phyloP scores from a whole-genome alignment of 2,888 invertebrate species.

The Drosophila ustulata region DNA sequence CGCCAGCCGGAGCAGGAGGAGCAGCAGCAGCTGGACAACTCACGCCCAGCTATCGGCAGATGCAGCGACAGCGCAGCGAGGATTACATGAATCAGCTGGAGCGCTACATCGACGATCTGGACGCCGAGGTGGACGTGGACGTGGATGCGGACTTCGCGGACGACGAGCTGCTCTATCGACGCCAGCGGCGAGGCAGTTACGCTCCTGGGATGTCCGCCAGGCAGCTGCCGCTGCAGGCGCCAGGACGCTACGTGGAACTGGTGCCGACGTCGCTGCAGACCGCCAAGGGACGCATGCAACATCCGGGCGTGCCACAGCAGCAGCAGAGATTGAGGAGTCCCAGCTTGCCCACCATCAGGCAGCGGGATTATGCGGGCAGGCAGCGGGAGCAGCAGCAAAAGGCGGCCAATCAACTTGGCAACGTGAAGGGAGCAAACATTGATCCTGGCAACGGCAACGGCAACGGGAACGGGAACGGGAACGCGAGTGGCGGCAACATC shows the following conservation, averaged over 20 bases:
- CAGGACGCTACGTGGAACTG: constrained; percentile 69
- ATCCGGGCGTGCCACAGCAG: constrained; percentile 64
- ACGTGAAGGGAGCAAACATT: constrained; percentile 35
- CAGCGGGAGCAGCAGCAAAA: constrained; percentile 56
- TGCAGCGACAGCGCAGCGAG: constrained; percentile 71
- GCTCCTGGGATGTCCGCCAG: constrained; percentile 71
- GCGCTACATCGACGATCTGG: constrained; percentile 71
- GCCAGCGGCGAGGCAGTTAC: constrained; percentile 63
- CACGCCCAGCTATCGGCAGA: constrained; percentile 35
- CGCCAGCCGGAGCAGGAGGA: constrained; percentile 3
- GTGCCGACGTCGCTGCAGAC: constrained; percentile 77
- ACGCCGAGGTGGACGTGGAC: constrained; percentile 52
- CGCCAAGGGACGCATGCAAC: constrained; percentile 82
- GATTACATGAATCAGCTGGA: constrained; percentile 75
- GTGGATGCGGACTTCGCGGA: constrained; percentile 75
- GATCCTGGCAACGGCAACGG: constrained; percentile 44
- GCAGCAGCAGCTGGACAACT: not conserved
- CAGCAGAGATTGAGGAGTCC: constrained; percentile 86
- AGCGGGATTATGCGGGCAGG: constrained; percentile 67
- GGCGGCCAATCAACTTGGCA: constrained; percentile 47
- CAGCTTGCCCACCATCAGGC: constrained; percentile 89
- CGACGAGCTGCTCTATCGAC: constrained; percentile 61
- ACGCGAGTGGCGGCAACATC: constrained; percentile 33
- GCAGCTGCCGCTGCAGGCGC: constrained; percentile 46
- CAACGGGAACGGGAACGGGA: no score